Conservation (phyloP, 2,888 invertebrate genomes). For the Tuberolachnus salignus region DNA sequence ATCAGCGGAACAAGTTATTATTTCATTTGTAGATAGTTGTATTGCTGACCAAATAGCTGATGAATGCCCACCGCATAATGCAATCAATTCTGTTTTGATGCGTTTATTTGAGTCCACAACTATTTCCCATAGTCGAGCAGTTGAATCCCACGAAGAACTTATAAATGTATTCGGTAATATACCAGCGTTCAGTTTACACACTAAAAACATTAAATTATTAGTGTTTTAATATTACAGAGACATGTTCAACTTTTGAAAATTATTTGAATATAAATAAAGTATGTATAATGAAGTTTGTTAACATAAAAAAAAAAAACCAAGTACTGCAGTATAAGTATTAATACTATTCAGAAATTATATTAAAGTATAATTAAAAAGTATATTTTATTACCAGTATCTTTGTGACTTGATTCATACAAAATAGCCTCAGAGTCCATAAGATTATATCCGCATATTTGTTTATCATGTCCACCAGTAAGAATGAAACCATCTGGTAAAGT, state of each 20-base stretch:
- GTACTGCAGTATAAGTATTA: neutral
- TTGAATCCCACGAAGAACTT: conserved; percentile 93
- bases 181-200: conserved; percentile 66
- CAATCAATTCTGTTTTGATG: conserved; percentile 63
- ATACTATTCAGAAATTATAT: neutral
- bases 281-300: neutral
- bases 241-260: conserved; percentile 63
- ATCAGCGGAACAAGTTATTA: conserved; percentile 91
- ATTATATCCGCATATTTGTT: conserved; percentile 78
- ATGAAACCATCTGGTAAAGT: conserved; percentile 78
- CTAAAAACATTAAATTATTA: conserved; percentile 60
- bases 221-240: no score
- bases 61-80: conserved; percentile 71
- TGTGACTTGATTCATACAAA: conserved; percentile 77
- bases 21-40: conserved; percentile 67
- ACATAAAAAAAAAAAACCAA: neutral
- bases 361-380: conserved; percentile 64
- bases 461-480: conserved; percentile 88
- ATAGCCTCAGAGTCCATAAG: conserved; percentile 73
- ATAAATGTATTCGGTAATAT: conserved; percentile 68
- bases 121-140: conserved; percentile 82
- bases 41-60: conserved; percentile 86
- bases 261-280: conserved; percentile 35
- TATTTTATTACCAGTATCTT: conserved; percentile 68
- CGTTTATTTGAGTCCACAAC: conserved; percentile 61